A percentile compares a stretch with the other conserved stretches of the same genome.
phyloP scores from a whole-genome alignment of 2,888 invertebrate species.

The Cantharis lateralis region DNA sequence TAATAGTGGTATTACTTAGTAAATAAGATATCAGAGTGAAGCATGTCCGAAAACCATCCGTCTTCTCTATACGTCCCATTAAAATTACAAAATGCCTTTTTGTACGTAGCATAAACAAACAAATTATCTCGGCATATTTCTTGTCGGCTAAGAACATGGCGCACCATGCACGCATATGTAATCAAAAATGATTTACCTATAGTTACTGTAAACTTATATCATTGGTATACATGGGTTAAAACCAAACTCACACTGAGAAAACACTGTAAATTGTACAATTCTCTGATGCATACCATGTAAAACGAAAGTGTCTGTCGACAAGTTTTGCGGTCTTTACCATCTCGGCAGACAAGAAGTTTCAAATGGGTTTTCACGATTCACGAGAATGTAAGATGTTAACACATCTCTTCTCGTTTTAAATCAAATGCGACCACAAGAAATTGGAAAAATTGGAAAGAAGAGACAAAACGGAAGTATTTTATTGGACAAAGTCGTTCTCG shows the following conservation, averaged over 20 bases:
- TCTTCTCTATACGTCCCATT: background rate
- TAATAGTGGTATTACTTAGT: background rate
- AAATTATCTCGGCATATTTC: conserved; percentile 51
- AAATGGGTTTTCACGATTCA: background rate
- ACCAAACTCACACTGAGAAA: conserved; percentile 24
- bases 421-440: background rate
- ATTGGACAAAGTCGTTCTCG: background rate
- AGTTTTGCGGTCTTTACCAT: background rate
- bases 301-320: background rate
- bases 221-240: conserved; percentile 36
- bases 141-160: conserved; percentile 42
- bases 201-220: conserved; percentile 48
- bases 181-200: conserved; percentile 47
- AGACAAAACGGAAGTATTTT: background rate
- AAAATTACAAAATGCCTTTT: conserved; percentile 28
- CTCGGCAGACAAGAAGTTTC: background rate
- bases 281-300: conserved; percentile 7
- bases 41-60: conserved; percentile 28
- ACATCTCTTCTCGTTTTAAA: background rate
- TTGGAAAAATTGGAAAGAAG: background rate
- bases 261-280: conserved; percentile 23
- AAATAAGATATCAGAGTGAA: conserved; percentile 23
- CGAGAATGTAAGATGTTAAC: background rate
- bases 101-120: conserved; percentile 50
- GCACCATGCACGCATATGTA: conserved; percentile 42